Percentiles rank a stretch among this genome's conserved stretches.
Evolutionary conservation across 1,140 invertebrate genomes (phyloP).

Genomic region (Solenopsis invicta): DNA sequence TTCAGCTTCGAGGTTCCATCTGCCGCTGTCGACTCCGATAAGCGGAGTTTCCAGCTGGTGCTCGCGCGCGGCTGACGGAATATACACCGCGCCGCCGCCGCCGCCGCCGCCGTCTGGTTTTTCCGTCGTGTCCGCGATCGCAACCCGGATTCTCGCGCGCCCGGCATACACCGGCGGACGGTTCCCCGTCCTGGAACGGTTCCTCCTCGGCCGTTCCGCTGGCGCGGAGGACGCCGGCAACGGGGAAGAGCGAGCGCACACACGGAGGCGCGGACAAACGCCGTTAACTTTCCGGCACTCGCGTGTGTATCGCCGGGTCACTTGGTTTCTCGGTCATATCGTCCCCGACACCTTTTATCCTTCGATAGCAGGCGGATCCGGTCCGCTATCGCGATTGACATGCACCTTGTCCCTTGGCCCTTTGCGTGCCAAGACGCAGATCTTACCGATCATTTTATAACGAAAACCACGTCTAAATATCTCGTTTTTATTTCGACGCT

Average conservation of each 20-base stretch:
- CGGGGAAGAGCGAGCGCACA: conserved; percentile 65
- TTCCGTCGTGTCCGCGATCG: conserved; percentile 40
- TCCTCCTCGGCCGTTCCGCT: conserved; percentile 55
- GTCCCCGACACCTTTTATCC: conserved; percentile 60
- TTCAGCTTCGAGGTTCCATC: neutral
- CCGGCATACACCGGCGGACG: neutral
- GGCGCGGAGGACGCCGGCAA: conserved; percentile 36
- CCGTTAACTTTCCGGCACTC: conserved; percentile 82
- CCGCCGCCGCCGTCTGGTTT: neutral
- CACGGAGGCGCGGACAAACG: conserved; percentile 78
- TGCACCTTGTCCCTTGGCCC: neutral
- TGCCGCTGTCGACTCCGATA: neutral
- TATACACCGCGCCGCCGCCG: too few relatives aligned
- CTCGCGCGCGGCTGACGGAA: neutral
- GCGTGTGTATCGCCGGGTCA: conserved; percentile 82
- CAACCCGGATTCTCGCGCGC: conserved; percentile 34
- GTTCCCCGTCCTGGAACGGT: conserved; percentile 73
- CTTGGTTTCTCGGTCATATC: conserved; percentile 85
- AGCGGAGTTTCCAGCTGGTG: conserved; percentile 32
- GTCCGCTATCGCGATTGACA: neutral
- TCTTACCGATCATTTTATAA: neutral
- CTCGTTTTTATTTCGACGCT: neutral
- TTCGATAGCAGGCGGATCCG: conserved; percentile 22
- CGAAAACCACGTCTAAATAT: neutral
- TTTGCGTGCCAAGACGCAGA: neutral